Conservation (phyloP, 2,888 invertebrate species). For the Drosophila nr. perissopoda region DNA sequence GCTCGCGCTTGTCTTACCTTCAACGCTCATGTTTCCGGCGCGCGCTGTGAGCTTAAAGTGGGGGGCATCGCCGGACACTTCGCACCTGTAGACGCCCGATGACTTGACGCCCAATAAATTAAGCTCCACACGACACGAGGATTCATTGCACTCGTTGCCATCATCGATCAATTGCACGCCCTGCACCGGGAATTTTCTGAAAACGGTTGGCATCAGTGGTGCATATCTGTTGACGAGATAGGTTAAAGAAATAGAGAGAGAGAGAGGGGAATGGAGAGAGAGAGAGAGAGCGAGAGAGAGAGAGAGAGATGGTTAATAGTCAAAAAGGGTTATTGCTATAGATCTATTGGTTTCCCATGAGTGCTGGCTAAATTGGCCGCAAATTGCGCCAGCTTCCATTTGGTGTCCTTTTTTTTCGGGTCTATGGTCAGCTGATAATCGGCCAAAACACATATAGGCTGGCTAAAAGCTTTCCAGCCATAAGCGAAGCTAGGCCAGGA, state of each 20-base stretch:
- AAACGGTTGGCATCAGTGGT: constrained; percentile 81
- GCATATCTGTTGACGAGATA: constrained; percentile 73
- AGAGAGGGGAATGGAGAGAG: background rate
- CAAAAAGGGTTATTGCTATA: constrained; percentile 21
- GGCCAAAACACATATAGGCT: constrained; percentile 45
- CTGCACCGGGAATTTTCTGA: constrained; percentile 79
- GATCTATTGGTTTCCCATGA: constrained; percentile 33
- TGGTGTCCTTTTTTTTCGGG: constrained; percentile 37
- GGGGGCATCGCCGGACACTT: constrained; percentile 87
- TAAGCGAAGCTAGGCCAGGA: constrained; percentile 67
- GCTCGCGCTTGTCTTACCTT: constrained; percentile 84
- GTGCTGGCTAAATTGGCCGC: constrained; percentile 60
- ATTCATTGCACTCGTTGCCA: constrained; percentile 82
- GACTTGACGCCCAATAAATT: constrained; percentile 81
- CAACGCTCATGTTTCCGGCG: constrained; percentile 87
- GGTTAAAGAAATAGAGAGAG: background rate
- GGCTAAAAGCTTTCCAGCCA: constrained; percentile 74
- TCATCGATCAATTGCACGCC: constrained; percentile 80
- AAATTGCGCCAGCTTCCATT: constrained; percentile 60
- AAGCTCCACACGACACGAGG: constrained; percentile 82
- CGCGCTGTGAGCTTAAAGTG: constrained; percentile 86
- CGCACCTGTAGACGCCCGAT: constrained; percentile 87
- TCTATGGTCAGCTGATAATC: constrained; percentile 65
- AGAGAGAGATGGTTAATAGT: background rate
- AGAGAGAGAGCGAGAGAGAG: background rate